Evolutionary conservation across 2,113 vertebrate species (phyloP).

Genomic region (Trachemys scripta): DNA sequence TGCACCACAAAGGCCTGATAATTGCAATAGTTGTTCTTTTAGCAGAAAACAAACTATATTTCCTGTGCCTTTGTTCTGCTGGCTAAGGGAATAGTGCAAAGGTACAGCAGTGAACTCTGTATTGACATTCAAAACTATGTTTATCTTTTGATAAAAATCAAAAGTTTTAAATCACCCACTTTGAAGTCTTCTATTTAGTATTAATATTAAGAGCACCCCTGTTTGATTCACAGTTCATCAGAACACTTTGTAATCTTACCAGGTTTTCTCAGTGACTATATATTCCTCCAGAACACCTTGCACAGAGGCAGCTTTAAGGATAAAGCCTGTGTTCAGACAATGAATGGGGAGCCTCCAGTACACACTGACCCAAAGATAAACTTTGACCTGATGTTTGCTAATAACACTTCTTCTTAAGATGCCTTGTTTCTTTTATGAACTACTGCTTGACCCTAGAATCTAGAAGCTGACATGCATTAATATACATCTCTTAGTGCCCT

Average conservation of each 20-base stretch:
- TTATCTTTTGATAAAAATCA: background rate
- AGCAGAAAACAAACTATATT: conserved; percentile 31
- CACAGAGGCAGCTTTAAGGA: conserved; percentile 15
- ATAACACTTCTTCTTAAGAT: conserved; percentile 81
- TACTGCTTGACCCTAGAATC: conserved; percentile 77
- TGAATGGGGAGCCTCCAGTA: conserved; percentile 51
- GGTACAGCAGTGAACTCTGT: background rate
- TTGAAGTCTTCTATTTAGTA: background rate
- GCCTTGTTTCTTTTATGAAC: conserved; percentile 79
- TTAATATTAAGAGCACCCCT: rapidly evolving
- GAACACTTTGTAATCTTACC: background rate
- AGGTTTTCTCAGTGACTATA: background rate
- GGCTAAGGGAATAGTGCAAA: background rate
- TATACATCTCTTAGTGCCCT: conserved; percentile 70
- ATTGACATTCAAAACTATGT: background rate
- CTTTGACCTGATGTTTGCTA: conserved; percentile 88
- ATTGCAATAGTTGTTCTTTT: background rate
- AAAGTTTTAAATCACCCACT: background rate
- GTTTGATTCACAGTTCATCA: conserved; percentile 9
- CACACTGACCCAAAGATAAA: conserved; percentile 89
- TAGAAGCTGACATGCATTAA: conserved; percentile 77
- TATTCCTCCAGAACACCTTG: conserved; percentile 41
- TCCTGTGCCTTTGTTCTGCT: background rate
- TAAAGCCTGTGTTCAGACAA: conserved; percentile 27
- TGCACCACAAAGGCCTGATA: conserved; percentile 34